Base-by-base conservation (phyloP, 2,113 vertebrate genomes). In the Galbula dea region DNA sequence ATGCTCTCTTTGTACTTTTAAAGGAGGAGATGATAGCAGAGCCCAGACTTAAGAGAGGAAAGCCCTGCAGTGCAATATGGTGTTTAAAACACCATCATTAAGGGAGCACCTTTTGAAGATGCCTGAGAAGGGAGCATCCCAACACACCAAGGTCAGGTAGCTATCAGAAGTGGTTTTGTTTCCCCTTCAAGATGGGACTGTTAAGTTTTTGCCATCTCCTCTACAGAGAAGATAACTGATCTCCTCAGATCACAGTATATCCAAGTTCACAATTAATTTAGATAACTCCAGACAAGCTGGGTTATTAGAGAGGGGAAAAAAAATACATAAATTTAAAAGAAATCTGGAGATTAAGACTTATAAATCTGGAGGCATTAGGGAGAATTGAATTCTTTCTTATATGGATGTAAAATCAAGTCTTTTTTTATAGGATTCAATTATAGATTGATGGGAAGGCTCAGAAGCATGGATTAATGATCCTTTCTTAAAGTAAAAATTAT, bases 361-460 rank as follows among this genome's bases (percentile, higher is more conserved):
- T 89, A 96, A 92, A 97, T 95, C 95, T 86, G 79, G 34, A 94
- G 90, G 94, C 96, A 97, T 97, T 96, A 97, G 86, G 94, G 86
- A 94, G 94, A 97, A 95, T 89, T 94, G 95, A 90, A 95, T 92
- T 96, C 95, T 94, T 94, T 96, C 97, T 97, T 95, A 97, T 67
- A 96, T 2, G 62, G 96, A 97, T 96, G 83, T 97, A 97, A 98
- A 97, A 97, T 97, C 97, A 97, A 96, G 96, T 58, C 72, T 96
- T 94, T 97, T 94, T 97, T 97, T 96, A 97, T 96, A 96, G 12
- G 96, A 98, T 97, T 97, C 97, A 98, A 98, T 98, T 97, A 98
- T 85, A 97, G 97, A 97, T 97, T 97, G 97, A 98, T 97, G 97
- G 96, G 95, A 97, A 96, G 83, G 89, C 79, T 81, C 82, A 91